A percentile compares a stretch with the other conserved stretches of the same genome.
These are phyloP conservation scores for Chelonoidis abingdonii DNA, from an alignment of 2,113 vertebrate genomes.

Conservation along the genomic window DNA sequence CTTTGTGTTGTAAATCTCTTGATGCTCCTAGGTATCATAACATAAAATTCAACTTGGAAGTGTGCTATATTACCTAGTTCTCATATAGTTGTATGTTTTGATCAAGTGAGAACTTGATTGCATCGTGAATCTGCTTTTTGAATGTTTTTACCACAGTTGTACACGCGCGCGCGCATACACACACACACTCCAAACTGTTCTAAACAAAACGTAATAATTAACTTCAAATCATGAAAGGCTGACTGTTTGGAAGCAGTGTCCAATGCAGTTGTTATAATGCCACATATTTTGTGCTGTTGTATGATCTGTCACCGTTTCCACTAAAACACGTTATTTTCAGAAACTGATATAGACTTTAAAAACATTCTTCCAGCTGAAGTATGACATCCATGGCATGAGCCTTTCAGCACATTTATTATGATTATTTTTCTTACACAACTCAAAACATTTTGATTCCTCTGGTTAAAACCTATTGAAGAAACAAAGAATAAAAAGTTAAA, in stretches of 20 bases:
- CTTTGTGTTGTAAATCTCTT: not conserved
- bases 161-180: not conserved
- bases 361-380: not conserved
- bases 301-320: not conserved
- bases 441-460: accelerated
- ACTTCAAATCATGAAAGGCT: not conserved
- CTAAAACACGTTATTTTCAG: not conserved
- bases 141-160: not conserved
- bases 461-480: not conserved
- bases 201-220: not conserved
- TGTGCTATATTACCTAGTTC: not conserved
- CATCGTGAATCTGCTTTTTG: not conserved
- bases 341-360: not conserved
- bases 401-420: not conserved
- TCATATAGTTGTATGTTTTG: not conserved
- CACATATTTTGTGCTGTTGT: not conserved
- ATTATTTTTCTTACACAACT: not conserved
- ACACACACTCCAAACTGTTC: not conserved
- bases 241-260: not conserved
- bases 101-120: not conserved
- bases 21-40: not conserved
- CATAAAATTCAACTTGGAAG: not conserved
- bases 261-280: not conserved
- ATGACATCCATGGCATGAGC: not conserved
- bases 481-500: not conserved